Evolutionary conservation across 2,797 vertebrate species (phyloP).

Genomic region (Sebastes umbrosus): DNA sequence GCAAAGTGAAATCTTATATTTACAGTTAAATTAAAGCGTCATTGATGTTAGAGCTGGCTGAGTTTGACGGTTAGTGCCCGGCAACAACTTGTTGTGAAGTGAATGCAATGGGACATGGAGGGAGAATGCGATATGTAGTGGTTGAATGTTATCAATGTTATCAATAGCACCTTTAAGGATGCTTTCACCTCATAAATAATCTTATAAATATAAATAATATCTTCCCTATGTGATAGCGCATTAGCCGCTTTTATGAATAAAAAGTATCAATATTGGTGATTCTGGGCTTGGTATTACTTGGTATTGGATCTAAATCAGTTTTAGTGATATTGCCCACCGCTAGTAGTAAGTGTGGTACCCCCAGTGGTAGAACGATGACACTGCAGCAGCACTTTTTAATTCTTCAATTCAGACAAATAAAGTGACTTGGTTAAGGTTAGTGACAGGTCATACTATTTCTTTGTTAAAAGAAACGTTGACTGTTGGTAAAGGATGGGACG

Average conservation of each 20-base stretch:
- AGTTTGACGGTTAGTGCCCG: too few relatives aligned
- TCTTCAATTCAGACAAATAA: not conserved
- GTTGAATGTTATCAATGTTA: too few relatives aligned
- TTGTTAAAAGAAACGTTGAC: not conserved
- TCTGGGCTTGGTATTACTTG: not conserved
- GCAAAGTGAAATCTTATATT: too few relatives aligned
- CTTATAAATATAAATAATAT: too few relatives aligned
- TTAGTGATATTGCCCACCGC: not conserved
- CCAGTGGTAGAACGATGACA: not conserved
- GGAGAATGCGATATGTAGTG: too few relatives aligned
- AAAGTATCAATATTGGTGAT: not conserved
- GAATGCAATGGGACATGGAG: too few relatives aligned
- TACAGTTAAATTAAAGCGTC: fast-evolving
- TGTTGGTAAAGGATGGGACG: not conserved
- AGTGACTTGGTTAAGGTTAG: not conserved
- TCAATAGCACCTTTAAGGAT: not conserved
- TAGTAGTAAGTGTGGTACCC: not conserved
- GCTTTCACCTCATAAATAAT: not conserved
- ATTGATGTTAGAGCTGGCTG: too few relatives aligned
- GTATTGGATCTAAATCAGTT: not conserved
- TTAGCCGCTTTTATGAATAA: not conserved
- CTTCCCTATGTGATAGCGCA: not conserved
- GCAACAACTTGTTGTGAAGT: too few relatives aligned
- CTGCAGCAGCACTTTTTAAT: not conserved
- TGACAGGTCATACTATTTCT: not conserved